Evolutionary conservation across 2,888 invertebrate species (phyloP).

Genomic region (Clitarchus hookeri): DNA sequence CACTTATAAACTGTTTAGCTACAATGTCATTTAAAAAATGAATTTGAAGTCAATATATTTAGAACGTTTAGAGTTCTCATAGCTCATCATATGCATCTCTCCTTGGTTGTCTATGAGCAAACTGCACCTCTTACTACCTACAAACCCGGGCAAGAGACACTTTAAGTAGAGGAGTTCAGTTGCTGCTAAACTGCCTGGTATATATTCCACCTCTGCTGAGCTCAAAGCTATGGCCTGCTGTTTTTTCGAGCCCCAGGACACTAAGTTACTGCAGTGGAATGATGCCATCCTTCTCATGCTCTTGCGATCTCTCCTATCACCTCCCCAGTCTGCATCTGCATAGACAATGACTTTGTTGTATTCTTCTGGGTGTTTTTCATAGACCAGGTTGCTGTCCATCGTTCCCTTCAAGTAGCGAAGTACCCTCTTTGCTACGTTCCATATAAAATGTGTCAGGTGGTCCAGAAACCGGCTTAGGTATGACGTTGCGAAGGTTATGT

Average conservation of each 20-base stretch:
- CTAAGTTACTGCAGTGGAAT: neutral
- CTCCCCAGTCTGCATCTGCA: neutral
- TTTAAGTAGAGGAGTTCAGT: neutral
- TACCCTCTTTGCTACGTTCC: neutral
- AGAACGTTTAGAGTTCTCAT: neutral
- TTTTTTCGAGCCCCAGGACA: neutral
- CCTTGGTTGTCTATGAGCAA: neutral
- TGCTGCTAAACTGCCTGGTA: too few relatives aligned
- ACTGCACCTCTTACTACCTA: neutral
- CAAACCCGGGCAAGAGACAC: neutral
- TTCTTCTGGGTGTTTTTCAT: neutral
- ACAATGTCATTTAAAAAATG: neutral
- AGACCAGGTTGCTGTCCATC: too few relatives aligned
- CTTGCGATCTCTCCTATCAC: neutral
- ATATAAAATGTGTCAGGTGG: neutral
- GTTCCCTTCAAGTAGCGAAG: neutral
- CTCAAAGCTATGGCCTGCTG: neutral
- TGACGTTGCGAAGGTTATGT: neutral
- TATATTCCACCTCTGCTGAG: neutral
- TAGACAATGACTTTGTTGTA: neutral
- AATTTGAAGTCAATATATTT: neutral
- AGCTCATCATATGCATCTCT: neutral
- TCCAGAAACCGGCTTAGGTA: neutral
- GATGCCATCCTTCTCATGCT: neutral
- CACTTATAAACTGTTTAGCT: neutral